Evolutionary conservation across 2,113 vertebrate genomes (phyloP), one percentile per base, ranked within the genome.

Genomic region (Alligator sinensis): DNA sequence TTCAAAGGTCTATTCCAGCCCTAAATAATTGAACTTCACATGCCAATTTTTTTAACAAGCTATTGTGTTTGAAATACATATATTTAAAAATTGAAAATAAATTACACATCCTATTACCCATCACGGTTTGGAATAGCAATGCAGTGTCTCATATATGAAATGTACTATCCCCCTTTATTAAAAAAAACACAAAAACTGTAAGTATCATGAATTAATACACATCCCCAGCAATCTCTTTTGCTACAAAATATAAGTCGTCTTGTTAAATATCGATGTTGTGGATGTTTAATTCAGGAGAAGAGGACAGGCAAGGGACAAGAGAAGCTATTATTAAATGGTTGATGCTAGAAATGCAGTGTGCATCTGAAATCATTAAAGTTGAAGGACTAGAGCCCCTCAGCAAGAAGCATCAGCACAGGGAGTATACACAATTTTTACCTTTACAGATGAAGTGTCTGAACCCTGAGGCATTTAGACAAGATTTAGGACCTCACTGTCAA

Each of bases 231-330:
- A 34, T 89, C 81, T 59, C 57, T 79, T 80, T 88, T 89, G 87
- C 84, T 47, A 92, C 85, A 92, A 84, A 28, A 59, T 94, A 54
- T 10, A 87, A 93, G 25, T 61, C 55, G 92, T 0, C 1, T 95
- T 68, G 89, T 93, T 95, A 95, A 96, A 95, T 96, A 93, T 91
- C 94, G 87, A 92, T 93, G 85, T 77, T 91, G 70, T 3, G 84
- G 87, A 74, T 61, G 34, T 47, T 1, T 5, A 28, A 8, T 84
- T 93, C 54, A 30, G 85, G 79, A 34, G 19, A 84, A 91, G 91
- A 91, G 63, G n/a, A 78, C 63, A 87, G 54, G 72, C 80, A 88
- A 90, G 68, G 75, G 15, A 58, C 84, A 87, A 85, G 64, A 75
- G 66, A 89, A 84, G 57, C 80, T 89, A 9, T 87, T 76, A 82